Base-by-base conservation (phyloP, 2,888 invertebrate species). In the Hipparchia semele region DNA sequence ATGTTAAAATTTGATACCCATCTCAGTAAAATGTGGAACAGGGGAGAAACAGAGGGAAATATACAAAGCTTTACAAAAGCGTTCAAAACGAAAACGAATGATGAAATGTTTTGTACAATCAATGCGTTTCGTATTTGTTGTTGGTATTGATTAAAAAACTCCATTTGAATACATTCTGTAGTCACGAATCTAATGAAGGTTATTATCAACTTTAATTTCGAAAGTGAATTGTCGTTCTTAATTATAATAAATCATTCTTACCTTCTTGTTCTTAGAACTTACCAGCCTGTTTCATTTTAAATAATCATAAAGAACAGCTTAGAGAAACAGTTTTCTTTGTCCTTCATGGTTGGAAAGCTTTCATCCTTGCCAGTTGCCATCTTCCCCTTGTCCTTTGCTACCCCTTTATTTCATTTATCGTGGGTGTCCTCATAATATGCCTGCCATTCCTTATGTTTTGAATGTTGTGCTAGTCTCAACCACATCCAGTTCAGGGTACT, bases 1-100 rank as follows among this genome's bases (percentile, higher is more conserved):
- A 68, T 72, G 62, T 72, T 68, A 46, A 72, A 67, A 46, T 72
- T 68, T 68, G 56, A 68, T 71, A 66, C 45, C n/a, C 68, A 73
- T 68, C 54, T 68, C 53, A 65, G 54, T 65, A 73, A 53, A 62
- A 45, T 60, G 8, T 68, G 12, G 61, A 13, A 23, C 61, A 72
- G 46, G 71, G 68, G 58, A 56, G 68, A 58, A 60, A 74, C 10
- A 60, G 49, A 13, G 54, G 9, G 61, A 59, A 46, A 61, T 9
- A 54, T 53, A 54, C 69, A 70, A 61, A 54, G 69, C 61, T 51
- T 45, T 39, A 69, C 61, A 69, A 69, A 53, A 53, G 61, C 61
- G 45, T 54, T 54, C 53, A 46, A 54, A 70, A 70, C 54, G 61
- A 62, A 62, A 53, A 13, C 6, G 53, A 54, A 70, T 61, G 53